Base-by-base conservation (phyloP, 2,113 vertebrate species). In the Eulacestoma nigropectus region DNA sequence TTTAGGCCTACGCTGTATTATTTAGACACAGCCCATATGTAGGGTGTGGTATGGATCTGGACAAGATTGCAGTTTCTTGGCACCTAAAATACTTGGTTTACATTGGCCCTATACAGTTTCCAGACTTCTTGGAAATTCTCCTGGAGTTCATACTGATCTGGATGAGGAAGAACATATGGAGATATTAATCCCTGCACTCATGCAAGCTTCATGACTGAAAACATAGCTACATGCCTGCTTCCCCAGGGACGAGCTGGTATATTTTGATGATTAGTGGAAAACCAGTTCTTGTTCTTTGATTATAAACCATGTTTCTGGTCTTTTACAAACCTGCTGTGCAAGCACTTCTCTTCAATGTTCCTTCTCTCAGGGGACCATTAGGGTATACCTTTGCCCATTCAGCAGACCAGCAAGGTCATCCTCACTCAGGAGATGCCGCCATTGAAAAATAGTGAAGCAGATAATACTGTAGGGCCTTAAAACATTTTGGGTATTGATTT, bases 111-210 rank as follows among this genome's bases (percentile, higher is more conserved):
- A 44, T 88, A 94, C 72, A 86, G 21, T 91, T 96, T 94, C 95
- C 95, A 97, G 90, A 94, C 93, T 97, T 85, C 72, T 87, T 97
- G 93, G 87, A 95, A 90, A 86, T 90, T 88, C 47, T 90, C 85
- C 95, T 96, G 90, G 55, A 85, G 70, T 86, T 96, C 85, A 83
- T 90, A 79, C 32, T 91, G 75, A 67, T 94, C 47, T 93, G 50
- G 27, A 70, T 93, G 92, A 95, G 39, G 68, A 21, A 82, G 64
- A 90, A 80, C 93, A 93, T 77, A 86, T 67, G 92, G 82, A 90
- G 59, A 59, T 85, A 62, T 57, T 89, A 89, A 65, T 85, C 78
- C 59, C 23, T 46, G 9, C 11, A 63, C 26, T 82, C 33, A 49
- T 73, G 30, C 1, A 5, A 88, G 27, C 39, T 88, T 88, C 68